Base-by-base conservation (phyloP, 2,113 vertebrate genomes). In the Maccullochella peelii region DNA sequence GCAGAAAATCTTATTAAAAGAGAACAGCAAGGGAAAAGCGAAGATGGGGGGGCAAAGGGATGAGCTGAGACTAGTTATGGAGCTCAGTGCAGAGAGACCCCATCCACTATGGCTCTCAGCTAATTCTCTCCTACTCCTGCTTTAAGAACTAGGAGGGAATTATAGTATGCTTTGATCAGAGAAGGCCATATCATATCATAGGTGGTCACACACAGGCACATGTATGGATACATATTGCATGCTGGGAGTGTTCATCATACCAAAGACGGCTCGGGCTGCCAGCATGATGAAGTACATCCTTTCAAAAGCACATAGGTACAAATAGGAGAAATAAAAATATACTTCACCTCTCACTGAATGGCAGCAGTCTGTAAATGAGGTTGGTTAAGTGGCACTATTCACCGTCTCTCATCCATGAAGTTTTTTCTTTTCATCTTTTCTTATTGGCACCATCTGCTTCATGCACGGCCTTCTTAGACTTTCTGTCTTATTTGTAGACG, bases 1-100 rank as follows among this genome's bases (percentile, higher is more conserved):
- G 91, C 90, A 92, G 91, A 92, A 94, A 94, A 95, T 95, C 88
- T 67, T 91, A 94, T 95, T 95, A 95, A 92, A 91, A 77, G 66
- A 82, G 86, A 47, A 88, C 80, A 87, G 88, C 54, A 80, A 86
- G 71, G 61, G 25, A 27, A 69, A 74, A 82, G 88, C 40, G 65
- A 58, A 86, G 87, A 68, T 73, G 80, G 70, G 52, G 74, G 47
- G 66, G 70, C 36, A 8, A 67, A 44, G 55, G 74, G 91, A 83
- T 83, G 82, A 88, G 82, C 71, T 59, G 75, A 85, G 78, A 80
- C 79, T 91, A 81, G 78, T 80, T 82, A 80, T 82, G 80, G 62
- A 84, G 84, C 84, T 89, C 77, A 73, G 52, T 72, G 83, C 73
- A 77, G 79, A 87, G 73, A 73, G 33, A 33, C 54, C 61, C 73